Evolutionary conservation across 1,140 invertebrate species (phyloP), one percentile per base, ranked within the genome.

Genomic region (Trigoniulus corallinus): DNA sequence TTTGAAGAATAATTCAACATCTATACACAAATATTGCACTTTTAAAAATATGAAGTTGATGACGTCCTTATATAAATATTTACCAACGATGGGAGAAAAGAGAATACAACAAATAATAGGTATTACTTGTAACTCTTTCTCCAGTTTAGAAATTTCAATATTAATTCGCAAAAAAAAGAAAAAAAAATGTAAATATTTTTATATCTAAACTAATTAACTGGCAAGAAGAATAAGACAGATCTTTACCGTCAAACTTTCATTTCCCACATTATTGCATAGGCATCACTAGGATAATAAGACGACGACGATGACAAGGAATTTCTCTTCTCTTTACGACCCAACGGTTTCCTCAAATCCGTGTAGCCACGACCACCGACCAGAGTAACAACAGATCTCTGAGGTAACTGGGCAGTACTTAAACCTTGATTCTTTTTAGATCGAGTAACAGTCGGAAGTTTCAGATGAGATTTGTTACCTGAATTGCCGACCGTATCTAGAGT

Each of bases 211-310:
- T n/a, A n/a, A n/a, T n/a, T n/a, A n/a, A n/a, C n/a, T n/a, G n/a
- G n/a, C n/a, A n/a, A n/a, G n/a, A n/a, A n/a, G n/a, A n/a, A n/a
- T n/a, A n/a, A n/a, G n/a, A n/a, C n/a, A n/a, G n/a, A n/a, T n/a
- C n/a, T n/a, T n/a, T n/a, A n/a, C n/a, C n/a, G n/a, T 61, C 48
- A 88, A 74, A 88, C 76, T 61, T 88, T 87, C 74, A 86, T 84
- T 69, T 91, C 87, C 85, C 85, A 89, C 12, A 89, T 72, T 29
- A 89, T 79, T 56, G 88, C 80, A 67, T 88, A 82, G 13, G 85
- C 84, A 70, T 88, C 84, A 56, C 75, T 81, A 57, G 72, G 78
- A 58, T 81, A 81, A n/a, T n/a, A n/a, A 18, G 69, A 62, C 40
- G 61, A 53, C 51, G 44, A 25, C 50, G 53, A 45, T 56, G 49